A percentile compares a stretch with the other conserved stretches of the same genome.
phyloP scores from a whole-genome alignment of 1,140 invertebrate species.

The Drusus annulatus region DNA sequence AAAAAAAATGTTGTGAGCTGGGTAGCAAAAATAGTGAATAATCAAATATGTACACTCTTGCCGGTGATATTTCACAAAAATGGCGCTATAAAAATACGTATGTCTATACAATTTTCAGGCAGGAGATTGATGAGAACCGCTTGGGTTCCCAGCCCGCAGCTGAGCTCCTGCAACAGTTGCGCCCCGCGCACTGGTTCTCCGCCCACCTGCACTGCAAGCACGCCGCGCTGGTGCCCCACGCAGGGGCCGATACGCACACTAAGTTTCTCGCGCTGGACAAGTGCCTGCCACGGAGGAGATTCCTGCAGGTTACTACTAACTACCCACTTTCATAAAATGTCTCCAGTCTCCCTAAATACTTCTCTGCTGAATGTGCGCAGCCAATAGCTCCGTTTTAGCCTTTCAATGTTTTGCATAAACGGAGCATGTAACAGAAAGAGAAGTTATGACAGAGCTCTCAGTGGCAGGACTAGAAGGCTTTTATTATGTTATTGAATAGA shows the following conservation, averaged over 20 bases:
- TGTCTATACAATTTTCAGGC: conserved; percentile 67
- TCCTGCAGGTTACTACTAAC: conserved; percentile 74
- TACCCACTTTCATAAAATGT: not conserved
- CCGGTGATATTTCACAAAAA: too few relatives aligned
- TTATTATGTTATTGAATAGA: too few relatives aligned
- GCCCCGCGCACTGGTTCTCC: conserved; percentile 96
- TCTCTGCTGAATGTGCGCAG: too few relatives aligned
- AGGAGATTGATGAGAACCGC: conserved; percentile 85
- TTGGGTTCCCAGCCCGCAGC: conserved; percentile 90
- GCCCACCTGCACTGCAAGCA: conserved; percentile 98
- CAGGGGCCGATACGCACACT: conserved; percentile 74
- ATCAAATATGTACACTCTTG: too few relatives aligned
- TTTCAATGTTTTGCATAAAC: too few relatives aligned
- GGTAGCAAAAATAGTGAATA: too few relatives aligned
- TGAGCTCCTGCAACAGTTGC: conserved; percentile 83
- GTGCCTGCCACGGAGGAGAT: conserved; percentile 90
- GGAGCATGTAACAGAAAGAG: too few relatives aligned
- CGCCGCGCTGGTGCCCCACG: conserved; percentile 86
- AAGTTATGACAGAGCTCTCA: too few relatives aligned
- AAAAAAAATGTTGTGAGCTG: too few relatives aligned
- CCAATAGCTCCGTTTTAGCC: too few relatives aligned
- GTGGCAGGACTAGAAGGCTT: too few relatives aligned
- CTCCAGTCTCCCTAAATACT: too few relatives aligned
- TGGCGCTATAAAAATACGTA: not conserved
- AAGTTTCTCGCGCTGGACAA: conserved; percentile 98